Evolutionary conservation across 2,113 vertebrate genomes (phyloP).

Genomic region (Crocuta crocuta): DNA sequence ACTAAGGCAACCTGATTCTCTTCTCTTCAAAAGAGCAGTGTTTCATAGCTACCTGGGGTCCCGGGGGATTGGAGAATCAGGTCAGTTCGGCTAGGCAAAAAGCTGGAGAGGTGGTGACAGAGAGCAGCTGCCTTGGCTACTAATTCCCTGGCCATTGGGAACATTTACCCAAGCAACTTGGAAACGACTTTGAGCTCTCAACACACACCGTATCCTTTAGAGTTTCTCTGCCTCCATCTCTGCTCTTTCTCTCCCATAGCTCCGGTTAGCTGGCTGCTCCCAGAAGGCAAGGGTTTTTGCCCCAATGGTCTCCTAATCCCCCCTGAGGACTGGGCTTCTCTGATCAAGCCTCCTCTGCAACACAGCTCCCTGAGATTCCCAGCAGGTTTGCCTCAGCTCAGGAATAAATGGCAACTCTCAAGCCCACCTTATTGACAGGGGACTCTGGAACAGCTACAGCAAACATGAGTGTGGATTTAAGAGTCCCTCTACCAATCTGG

Average conservation of each 20-base stretch:
- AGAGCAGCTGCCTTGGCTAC: neutral
- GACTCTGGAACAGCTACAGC: neutral
- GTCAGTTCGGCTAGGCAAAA: conserved; percentile 61
- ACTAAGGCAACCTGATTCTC: conserved; percentile 78
- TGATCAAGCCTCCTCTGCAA: neutral
- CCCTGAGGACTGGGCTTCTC: neutral
- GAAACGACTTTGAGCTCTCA: neutral
- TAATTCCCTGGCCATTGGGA: neutral
- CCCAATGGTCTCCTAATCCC: neutral
- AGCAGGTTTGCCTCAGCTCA: neutral
- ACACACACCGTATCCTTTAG: neutral
- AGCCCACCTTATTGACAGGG: neutral
- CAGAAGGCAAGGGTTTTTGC: neutral
- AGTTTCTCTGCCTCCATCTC: neutral
- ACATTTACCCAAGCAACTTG: neutral
- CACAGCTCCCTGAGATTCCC: neutral
- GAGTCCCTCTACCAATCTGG: neutral
- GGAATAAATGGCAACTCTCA: neutral
- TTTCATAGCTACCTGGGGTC: conserved; percentile 64
- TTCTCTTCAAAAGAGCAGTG: conserved; percentile 71
- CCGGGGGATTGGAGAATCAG: conserved; percentile 70
- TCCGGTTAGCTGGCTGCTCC: neutral
- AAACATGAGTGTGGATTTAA: neutral
- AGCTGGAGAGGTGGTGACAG: neutral
- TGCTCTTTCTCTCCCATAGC: neutral